Evolutionary conservation across 1,140 invertebrate species (phyloP).

Genomic region (Holcopasites calliopsidis): DNA sequence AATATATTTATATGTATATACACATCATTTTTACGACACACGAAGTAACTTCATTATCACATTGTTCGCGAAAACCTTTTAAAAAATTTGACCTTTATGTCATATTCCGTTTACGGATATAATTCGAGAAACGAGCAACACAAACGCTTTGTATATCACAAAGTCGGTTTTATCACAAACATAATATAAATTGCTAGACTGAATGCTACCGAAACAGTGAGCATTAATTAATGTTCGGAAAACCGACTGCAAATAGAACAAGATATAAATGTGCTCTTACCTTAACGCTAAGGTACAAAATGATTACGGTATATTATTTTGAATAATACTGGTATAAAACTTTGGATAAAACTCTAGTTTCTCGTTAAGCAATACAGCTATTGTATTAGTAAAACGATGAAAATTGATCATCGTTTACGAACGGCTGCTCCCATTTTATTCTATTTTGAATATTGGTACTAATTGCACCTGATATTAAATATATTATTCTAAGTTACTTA

Average conservation of each 20-base stretch:
- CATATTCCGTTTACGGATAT: not conserved
- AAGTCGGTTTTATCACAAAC: constrained; percentile 31
- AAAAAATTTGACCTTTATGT: constrained; percentile 15
- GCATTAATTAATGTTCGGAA: not conserved
- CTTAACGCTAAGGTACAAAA: constrained; percentile 3
- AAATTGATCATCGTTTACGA: constrained; percentile 1
- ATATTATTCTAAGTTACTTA: not conserved
- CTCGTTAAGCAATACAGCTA: not conserved
- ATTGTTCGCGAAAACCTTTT: constrained; percentile 27
- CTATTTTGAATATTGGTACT: constrained; percentile 12
- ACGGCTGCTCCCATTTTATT: not conserved
- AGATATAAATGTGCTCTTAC: constrained; percentile 1
- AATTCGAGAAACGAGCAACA: constrained; percentile 8
- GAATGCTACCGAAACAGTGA: not conserved
- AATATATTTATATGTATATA: too few relatives aligned
- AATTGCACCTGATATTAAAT: constrained; percentile 17
- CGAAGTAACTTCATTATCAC: constrained; percentile 40
- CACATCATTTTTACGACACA: constrained; percentile 12
- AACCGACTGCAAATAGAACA: constrained; percentile 12
- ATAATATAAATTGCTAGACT: not conserved
- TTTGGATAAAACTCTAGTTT: constrained; percentile 41
- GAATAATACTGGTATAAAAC: constrained; percentile 43
- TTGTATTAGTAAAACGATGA: not conserved
- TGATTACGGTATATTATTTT: constrained; percentile 20
- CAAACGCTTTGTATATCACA: constrained; percentile 33